Conservation (phyloP, 2,113 vertebrate genomes). For the Hystrix brachyura region DNA sequence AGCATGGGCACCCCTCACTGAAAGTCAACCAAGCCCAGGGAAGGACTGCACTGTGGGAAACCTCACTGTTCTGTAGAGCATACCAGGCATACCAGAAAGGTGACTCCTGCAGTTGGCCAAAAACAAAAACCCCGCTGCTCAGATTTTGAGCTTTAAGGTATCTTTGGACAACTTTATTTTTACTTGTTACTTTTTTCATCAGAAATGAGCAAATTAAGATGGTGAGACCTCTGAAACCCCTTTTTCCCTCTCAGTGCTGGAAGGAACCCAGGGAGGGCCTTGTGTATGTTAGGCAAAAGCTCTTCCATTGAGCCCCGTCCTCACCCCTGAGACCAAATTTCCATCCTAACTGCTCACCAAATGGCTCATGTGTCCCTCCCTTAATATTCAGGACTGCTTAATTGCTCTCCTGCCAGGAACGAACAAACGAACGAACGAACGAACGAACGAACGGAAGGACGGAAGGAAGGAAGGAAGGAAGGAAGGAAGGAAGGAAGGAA, state of each 20-base stretch:
- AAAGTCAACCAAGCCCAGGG: background rate
- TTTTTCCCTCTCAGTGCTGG: background rate
- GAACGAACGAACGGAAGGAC: no score
- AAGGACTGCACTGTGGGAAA: background rate
- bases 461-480: no score
- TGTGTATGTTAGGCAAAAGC: background rate
- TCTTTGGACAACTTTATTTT: background rate
- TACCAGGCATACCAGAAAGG: background rate
- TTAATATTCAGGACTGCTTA: background rate
- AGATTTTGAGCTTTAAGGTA: slow-evolving; percentile 73
- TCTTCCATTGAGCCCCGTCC: background rate
- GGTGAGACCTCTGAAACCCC: background rate
- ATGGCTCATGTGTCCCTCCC: background rate
- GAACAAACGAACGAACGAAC: no score
- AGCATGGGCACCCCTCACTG: background rate
- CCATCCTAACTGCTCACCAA: background rate
- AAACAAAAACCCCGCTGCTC: background rate
- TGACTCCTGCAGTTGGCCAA: slow-evolving; percentile 58
- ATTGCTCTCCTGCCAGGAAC: background rate
- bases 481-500: no score
- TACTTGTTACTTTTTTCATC: background rate
- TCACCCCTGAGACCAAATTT: background rate
- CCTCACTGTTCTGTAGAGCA: background rate
- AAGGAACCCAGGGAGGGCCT: background rate
- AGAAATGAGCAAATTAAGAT: background rate